Conservation (phyloP, 2,113 vertebrate genomes). For the Melanocharis versteri region DNA sequence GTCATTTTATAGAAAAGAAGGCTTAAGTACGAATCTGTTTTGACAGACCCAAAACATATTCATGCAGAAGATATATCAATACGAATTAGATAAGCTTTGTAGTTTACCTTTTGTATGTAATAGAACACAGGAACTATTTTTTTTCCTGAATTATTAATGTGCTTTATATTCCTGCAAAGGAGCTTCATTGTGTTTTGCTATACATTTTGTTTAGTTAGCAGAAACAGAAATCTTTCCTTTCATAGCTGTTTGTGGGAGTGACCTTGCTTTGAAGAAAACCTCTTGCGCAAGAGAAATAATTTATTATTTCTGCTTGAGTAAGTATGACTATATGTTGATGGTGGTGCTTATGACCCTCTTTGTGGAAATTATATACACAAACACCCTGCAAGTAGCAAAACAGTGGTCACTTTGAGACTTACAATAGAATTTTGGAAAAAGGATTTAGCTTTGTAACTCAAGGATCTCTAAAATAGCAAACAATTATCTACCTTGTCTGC, state of each 20-base stretch:
- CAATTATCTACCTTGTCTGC: constrained; percentile 38
- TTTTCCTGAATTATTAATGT: background rate
- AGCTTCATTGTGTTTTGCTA: background rate
- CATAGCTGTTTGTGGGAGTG: background rate
- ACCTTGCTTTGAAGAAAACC: background rate
- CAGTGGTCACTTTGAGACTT: constrained; percentile 6
- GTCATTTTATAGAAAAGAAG: background rate
- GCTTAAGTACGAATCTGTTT: background rate
- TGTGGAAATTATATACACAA: background rate
- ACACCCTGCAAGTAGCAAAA: background rate
- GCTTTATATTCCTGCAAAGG: background rate
- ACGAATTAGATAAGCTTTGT: background rate
- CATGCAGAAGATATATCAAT: background rate
- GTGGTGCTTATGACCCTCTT: background rate
- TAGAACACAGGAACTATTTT: background rate
- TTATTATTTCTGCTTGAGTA: background rate
- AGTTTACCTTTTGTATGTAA: background rate
- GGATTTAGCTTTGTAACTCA: background rate
- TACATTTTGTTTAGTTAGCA: background rate
- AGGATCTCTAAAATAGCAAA: constrained; percentile 40
- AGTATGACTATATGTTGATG: background rate
- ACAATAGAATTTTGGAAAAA: background rate
- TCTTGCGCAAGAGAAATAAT: background rate
- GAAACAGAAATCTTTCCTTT: background rate
- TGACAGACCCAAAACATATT: background rate